phyloP scores from a whole-genome alignment of 2,113 vertebrate genomes.

The Coptodon bakossiorum region DNA sequence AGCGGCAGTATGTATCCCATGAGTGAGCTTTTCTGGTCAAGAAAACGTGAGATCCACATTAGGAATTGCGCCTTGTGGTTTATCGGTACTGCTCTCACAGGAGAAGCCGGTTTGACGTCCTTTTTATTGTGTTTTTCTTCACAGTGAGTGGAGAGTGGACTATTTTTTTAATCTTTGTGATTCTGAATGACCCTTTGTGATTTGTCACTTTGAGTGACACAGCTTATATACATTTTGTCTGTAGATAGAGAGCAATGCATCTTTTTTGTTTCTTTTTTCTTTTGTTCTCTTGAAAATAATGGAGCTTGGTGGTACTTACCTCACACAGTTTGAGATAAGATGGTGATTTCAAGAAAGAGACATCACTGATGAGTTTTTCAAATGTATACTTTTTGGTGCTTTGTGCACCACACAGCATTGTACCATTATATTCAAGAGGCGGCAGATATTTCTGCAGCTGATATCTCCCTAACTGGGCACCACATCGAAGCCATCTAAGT shows the following conservation, averaged over 20 bases:
- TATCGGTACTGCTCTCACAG: background rate
- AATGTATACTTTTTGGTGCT: background rate
- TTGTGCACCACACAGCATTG: background rate
- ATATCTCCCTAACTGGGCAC: background rate
- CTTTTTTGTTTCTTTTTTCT: background rate
- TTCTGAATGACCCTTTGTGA: background rate
- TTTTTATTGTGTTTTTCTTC: background rate
- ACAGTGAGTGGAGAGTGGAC: background rate
- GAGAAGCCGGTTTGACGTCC: background rate
- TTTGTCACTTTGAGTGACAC: background rate
- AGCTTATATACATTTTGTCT: background rate
- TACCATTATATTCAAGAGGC: background rate
- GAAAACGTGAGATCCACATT: background rate
- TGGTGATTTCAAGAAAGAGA: background rate
- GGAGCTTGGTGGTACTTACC: background rate
- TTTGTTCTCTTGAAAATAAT: background rate
- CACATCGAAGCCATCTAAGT: background rate
- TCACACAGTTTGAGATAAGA: background rate
- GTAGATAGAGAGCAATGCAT: background rate
- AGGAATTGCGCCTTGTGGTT: background rate
- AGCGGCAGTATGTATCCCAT: background rate
- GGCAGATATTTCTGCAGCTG: background rate
- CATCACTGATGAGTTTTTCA: background rate
- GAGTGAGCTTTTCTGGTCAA: conserved; percentile 4
- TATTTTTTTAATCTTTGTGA: background rate